phyloP scores from a whole-genome alignment of 2,113 vertebrate species.

The Thamnophis sirtalis region DNA sequence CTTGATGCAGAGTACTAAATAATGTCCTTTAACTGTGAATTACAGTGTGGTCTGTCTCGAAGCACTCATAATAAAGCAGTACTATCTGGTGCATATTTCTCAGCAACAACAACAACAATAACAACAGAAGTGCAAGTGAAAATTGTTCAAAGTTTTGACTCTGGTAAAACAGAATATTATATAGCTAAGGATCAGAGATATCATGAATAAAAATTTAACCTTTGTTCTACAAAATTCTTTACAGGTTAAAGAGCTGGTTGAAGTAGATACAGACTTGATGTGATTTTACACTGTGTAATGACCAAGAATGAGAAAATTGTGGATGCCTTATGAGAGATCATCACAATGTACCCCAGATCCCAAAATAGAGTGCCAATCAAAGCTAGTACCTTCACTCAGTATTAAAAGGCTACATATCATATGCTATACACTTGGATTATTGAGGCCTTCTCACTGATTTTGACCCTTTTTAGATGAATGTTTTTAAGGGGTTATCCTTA shows the following conservation, averaged over 20 bases:
- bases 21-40: constrained; percentile 4
- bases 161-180: neutral
- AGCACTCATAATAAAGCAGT: neutral
- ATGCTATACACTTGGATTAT: neutral
- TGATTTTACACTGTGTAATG: neutral
- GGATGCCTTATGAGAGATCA: neutral
- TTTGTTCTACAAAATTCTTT: neutral
- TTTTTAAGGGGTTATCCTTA: neutral
- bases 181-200: neutral
- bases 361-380: neutral
- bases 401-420: neutral
- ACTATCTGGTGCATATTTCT: neutral
- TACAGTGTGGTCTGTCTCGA: neutral
- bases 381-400: neutral
- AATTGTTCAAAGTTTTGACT: neutral
- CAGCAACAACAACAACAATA: neutral
- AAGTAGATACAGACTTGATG: neutral
- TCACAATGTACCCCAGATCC: neutral
- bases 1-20: constrained; percentile 1
- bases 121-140: neutral
- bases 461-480: neutral
- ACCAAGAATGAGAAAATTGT: neutral
- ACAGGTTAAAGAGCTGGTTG: neutral
- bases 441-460: neutral
- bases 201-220: neutral